These are phyloP conservation scores for Motacilla tschutschensis DNA, from an alignment of 2,113 vertebrate species.

Conservation along the genomic window DNA sequence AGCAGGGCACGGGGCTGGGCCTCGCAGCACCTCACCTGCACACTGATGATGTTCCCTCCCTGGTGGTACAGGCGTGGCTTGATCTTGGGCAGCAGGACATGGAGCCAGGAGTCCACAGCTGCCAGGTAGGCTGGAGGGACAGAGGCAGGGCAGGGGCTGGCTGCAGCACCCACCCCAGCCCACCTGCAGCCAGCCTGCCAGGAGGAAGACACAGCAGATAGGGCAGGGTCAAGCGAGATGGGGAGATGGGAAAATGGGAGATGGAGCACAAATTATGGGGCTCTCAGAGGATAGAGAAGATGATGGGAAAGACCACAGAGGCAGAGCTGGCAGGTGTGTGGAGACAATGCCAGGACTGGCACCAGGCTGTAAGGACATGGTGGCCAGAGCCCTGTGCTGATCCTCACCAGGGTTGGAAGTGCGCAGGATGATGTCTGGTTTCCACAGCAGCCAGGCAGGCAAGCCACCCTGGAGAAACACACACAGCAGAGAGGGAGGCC, in stretches of 20 bases:
- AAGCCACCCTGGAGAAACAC: slow-evolving; percentile 84
- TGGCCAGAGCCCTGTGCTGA: not conserved
- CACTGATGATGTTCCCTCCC: slow-evolving; percentile 91
- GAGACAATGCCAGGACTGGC: not conserved
- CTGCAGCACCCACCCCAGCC: not conserved
- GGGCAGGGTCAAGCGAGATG: accelerated
- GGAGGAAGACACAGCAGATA: not conserved
- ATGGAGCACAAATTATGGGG: not conserved
- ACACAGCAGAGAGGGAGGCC: not conserved
- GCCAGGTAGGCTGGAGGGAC: slow-evolving; percentile 81
- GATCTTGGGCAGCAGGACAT: slow-evolving; percentile 87
- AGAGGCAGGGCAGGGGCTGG: not conserved
- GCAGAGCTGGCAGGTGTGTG: accelerated
- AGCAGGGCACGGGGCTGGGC: not conserved
- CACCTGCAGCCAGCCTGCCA: not conserved
- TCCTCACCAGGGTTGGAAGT: slow-evolving; percentile 83
- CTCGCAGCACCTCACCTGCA: slow-evolving; percentile 79
- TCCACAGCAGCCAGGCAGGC: slow-evolving; percentile 90
- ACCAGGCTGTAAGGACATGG: not conserved
- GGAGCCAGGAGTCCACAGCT: slow-evolving; percentile 88
- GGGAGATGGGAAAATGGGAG: not conserved
- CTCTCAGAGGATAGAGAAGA: not conserved
- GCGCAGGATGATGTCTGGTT: slow-evolving; percentile 83
- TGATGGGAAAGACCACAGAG: not conserved
- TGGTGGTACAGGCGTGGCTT: slow-evolving; percentile 85